Evolutionary conservation across 2,888 invertebrate genomes (phyloP).

Genomic region (Caradrina kadenii): DNA sequence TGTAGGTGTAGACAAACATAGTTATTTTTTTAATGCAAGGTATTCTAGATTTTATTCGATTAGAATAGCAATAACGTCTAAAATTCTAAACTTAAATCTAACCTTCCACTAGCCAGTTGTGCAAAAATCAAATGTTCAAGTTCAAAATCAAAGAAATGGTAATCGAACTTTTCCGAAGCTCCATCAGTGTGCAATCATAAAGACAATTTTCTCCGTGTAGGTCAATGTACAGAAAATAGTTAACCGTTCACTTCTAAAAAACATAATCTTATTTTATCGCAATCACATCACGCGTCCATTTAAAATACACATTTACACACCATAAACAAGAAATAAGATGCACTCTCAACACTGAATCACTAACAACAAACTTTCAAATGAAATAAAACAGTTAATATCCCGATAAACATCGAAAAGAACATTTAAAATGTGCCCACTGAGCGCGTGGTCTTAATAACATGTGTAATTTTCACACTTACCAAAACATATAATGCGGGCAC

Average conservation of each 20-base stretch:
- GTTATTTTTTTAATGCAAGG: neutral
- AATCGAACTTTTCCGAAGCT: slow-evolving; percentile 45
- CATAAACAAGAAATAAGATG: slow-evolving; percentile 12
- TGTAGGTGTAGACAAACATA: neutral
- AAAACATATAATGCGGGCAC: slow-evolving; percentile 67
- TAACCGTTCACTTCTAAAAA: slow-evolving; percentile 47
- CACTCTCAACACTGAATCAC: slow-evolving; percentile 1
- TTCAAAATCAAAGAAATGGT: slow-evolving; percentile 11
- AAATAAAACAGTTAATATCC: slow-evolving; percentile 43
- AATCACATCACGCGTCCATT: slow-evolving; percentile 11
- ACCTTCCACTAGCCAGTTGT: slow-evolving; percentile 3
- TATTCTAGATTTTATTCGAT: neutral
- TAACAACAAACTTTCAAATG: slow-evolving; percentile 29
- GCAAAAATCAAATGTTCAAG: neutral
- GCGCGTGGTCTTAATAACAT: slow-evolving; percentile 73
- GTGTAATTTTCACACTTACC: slow-evolving; percentile 71
- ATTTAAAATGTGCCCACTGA: slow-evolving; percentile 70
- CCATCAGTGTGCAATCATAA: slow-evolving; percentile 33
- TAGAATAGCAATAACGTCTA: neutral
- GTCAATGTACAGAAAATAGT: slow-evolving; percentile 34
- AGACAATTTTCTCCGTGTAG: slow-evolving; percentile 11
- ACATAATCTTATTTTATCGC: slow-evolving; percentile 17
- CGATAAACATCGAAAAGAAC: slow-evolving; percentile 35
- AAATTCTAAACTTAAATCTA: slow-evolving; percentile 7
- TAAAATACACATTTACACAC: neutral